Evolutionary conservation across 2,888 invertebrate species (phyloP).

Genomic region (Pollenia griseotomentosa): DNA sequence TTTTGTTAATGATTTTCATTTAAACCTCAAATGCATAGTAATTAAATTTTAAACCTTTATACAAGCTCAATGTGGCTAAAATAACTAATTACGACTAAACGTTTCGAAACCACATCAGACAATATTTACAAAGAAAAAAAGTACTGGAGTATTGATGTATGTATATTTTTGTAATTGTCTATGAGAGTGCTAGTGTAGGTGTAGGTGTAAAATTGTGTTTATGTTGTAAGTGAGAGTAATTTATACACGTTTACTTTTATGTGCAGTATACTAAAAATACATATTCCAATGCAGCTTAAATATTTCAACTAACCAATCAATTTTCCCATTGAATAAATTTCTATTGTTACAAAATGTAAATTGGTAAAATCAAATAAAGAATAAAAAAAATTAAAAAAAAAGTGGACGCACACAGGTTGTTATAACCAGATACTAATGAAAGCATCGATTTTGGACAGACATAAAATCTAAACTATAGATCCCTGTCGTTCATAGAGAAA

Average conservation of each 20-base stretch:
- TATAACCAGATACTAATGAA: not conserved
- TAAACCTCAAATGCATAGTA: conserved; percentile 69
- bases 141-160: conserved; percentile 1
- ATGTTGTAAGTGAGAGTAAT: not conserved
- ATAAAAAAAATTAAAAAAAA: not conserved
- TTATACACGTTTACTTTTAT: not conserved
- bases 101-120: conserved; percentile 76
- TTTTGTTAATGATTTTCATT: conserved; percentile 67
- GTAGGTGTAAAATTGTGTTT: not conserved
- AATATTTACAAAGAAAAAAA: conserved; percentile 54
- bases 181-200: not conserved
- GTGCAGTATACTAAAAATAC: not conserved
- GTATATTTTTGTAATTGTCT: not conserved
- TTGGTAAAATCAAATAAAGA: not conserved
- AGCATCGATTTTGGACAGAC: not conserved
- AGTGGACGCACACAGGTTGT: not conserved
- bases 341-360: conserved; percentile 44
- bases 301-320: conserved; percentile 64
- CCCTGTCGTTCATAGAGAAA: no score
- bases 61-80: conserved; percentile 77
- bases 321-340: conserved; percentile 64
- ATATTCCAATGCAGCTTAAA: conserved; percentile 26
- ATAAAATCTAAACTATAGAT: no score
- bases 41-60: conserved; percentile 71
- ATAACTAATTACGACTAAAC: conserved; percentile 81